These are phyloP conservation scores for Phodopus roborovskii DNA, from an alignment of 2,113 vertebrate species.

Conservation along the genomic window DNA sequence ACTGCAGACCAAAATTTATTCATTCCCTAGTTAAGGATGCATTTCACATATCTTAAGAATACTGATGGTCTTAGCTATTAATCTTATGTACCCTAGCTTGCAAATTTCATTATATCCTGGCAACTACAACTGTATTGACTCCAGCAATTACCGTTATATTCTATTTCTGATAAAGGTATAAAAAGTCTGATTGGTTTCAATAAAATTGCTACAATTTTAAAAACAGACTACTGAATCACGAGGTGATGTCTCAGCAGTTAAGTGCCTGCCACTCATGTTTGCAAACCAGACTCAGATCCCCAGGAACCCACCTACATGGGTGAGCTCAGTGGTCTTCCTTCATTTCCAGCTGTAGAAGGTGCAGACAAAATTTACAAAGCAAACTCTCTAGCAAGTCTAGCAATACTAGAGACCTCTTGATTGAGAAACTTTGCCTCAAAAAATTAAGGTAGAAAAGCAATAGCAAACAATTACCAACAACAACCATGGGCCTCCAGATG, in stretches of 20 bases:
- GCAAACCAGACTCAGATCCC: background rate
- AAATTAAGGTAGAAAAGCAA: background rate
- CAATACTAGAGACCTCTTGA: background rate
- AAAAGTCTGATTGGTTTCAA: background rate
- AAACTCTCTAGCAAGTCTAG: background rate
- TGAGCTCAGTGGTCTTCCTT: no score
- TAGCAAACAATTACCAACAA: background rate
- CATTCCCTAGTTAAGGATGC: background rate
- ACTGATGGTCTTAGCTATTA: background rate
- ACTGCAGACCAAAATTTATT: background rate
- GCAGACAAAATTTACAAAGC: background rate
- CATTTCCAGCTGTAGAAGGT: background rate
- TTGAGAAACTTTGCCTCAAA: background rate
- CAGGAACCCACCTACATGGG: background rate
- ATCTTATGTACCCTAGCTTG: background rate
- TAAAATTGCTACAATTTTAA: background rate
- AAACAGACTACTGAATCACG: background rate
- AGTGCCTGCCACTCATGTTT: background rate
- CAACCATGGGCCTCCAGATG: background rate
- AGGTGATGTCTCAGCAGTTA: background rate
- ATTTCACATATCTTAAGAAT: background rate
- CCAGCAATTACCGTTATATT: background rate
- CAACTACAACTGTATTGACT: background rate
- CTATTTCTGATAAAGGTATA: background rate
- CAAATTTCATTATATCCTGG: background rate